Conservation (phyloP, 2,888 invertebrate genomes). For the Leucoma salicis region DNA sequence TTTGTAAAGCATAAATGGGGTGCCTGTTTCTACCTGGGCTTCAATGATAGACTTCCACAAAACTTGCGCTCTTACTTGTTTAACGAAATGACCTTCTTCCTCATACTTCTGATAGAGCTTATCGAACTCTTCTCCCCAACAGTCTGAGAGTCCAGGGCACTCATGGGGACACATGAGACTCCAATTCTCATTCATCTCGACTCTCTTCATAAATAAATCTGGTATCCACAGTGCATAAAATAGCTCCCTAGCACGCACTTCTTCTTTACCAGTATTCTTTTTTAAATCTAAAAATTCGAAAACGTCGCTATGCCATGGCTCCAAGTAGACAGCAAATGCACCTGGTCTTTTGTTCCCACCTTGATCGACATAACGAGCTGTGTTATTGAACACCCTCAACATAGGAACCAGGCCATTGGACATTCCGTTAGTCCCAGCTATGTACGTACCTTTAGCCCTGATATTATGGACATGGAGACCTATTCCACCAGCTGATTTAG, state of each 20-base stretch:
- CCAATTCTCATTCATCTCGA: constrained; percentile 93
- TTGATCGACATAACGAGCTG: constrained; percentile 98
- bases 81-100: constrained; percentile 86
- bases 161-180: constrained; percentile 98
- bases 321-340: constrained; percentile 98
- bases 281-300: constrained; percentile 97
- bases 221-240: constrained; percentile 99
- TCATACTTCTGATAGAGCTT: constrained; percentile 93
- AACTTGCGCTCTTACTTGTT: constrained; percentile 90
- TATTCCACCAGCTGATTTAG: constrained; percentile 98
- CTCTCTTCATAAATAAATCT: constrained; percentile 98
- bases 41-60: constrained; percentile 97
- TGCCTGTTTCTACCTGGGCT: constrained; percentile 98
- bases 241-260: constrained; percentile 95
- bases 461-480: constrained; percentile 98
- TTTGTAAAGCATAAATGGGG: constrained; percentile 98
- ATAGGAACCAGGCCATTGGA: constrained; percentile 98
- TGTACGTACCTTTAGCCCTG: constrained; percentile 93
- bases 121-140: constrained; percentile 98
- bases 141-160: constrained; percentile 93
- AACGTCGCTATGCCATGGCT: constrained; percentile 99
- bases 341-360: constrained; percentile 99
- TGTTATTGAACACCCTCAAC: constrained; percentile 97
- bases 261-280: constrained; percentile 98
- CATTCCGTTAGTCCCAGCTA: constrained; percentile 96